Evolutionary conservation across 1,140 invertebrate genomes (phyloP), one percentile per base, ranked within the genome.

Genomic region (Drosophila cardini): DNA sequence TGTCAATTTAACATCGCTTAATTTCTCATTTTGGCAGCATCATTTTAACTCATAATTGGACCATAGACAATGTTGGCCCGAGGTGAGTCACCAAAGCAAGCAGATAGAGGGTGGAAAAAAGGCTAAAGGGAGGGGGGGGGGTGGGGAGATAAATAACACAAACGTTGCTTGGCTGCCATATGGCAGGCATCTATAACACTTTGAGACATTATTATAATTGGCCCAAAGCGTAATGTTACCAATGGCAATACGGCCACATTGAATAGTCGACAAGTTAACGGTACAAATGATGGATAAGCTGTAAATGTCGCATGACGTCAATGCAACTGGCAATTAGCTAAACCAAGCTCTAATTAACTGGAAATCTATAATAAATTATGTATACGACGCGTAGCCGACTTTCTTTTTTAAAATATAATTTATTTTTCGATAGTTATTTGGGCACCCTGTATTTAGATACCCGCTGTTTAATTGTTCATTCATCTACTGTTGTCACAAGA

Each of bases 1-100:
- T 79, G 76, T 82, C 84, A 83, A 87, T 83, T 82, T 83, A 60
- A 86, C 83, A 73, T 73, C 77, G 74, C 57, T 87, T 86, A 74
- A 83, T 83, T 83, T 89, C 78, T 32, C 80, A 84, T 76, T 83
- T 79, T 6, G 34, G 36, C 53, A 46, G 46, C 60, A 72, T 36
- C 53, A 43, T 69, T 76, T 53, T 40, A 50, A 42, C 16, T 53
- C 63, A 68, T 55, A 72, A 72, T 67, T 68, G 63, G 15, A 58
- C 26, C 13, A 16, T 53, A 57, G 11, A 13, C 26, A 58, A 26
- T n/a, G 9, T 38, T 26, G 21, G 36, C 36, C 36, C 10, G 36
- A 38, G 36, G 9, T 38, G 36, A 26, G 21, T 26, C 21, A 26
- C 36, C 36, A 11, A 10, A 38, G 36, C 1, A 10, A 9, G 3